Percentiles rank a stretch among this genome's conserved stretches.
Evolutionary conservation across 2,888 invertebrate genomes (phyloP).

Genomic region (Phaedon cochleariae): DNA sequence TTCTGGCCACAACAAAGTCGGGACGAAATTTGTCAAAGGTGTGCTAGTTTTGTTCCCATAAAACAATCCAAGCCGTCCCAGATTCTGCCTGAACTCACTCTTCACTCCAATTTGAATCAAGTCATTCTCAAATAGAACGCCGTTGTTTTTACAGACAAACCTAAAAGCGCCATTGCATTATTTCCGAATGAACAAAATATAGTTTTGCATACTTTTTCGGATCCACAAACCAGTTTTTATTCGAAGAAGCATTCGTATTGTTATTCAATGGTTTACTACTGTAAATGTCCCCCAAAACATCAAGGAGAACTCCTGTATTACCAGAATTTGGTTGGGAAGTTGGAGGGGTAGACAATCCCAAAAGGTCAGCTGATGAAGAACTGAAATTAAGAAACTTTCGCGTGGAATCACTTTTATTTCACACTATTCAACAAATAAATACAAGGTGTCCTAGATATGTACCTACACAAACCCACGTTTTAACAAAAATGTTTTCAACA

Average conservation of each 20-base stretch:
- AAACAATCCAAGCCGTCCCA: constrained; percentile 94
- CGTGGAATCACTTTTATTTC: too few species aligned
- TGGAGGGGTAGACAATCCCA: constrained; percentile 90
- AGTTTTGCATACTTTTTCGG: constrained; percentile 76
- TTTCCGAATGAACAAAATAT: constrained; percentile 5
- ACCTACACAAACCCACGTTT: too few species aligned
- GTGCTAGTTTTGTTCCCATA: constrained; percentile 98
- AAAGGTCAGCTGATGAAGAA: constrained; percentile 76
- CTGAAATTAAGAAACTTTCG: too few species aligned
- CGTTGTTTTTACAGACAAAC: constrained; percentile 97
- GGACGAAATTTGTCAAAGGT: constrained; percentile 74
- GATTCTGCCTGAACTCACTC: constrained; percentile 94
- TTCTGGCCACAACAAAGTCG: constrained; percentile 76
- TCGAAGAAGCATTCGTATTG: constrained; percentile 58
- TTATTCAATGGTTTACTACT: constrained; percentile 66
- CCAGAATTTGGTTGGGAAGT: constrained; percentile 72
- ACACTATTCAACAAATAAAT: too few species aligned
- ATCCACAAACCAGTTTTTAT: constrained; percentile 57
- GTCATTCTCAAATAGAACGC: constrained; percentile 98
- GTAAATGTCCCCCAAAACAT: constrained; percentile 91
- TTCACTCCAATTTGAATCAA: constrained; percentile 98
- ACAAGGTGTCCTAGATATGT: too few species aligned
- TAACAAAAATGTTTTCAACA: too few species aligned
- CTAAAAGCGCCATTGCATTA: too few species aligned
- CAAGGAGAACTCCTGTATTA: constrained; percentile 83